A percentile compares a stretch with the other conserved stretches of the same genome.
Conservation (phyloP, 2,797 vertebrate species). For the Falco concolor region DNA sequence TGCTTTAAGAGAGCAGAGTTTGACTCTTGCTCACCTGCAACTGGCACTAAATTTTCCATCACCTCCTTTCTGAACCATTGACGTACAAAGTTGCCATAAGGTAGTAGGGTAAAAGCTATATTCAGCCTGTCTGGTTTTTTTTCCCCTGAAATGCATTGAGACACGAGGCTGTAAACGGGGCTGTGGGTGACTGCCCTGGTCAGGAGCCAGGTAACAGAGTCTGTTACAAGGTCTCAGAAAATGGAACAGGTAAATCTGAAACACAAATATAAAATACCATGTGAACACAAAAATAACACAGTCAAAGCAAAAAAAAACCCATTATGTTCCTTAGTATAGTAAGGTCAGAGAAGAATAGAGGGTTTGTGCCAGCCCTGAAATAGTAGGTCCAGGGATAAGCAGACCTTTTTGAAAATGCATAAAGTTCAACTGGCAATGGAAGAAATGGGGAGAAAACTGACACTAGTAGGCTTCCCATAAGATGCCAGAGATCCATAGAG, state of each 20-base stretch:
- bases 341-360: neutral
- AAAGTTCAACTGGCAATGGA: neutral
- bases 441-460: neutral
- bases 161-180: neutral
- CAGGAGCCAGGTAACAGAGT: neutral
- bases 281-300: neutral
- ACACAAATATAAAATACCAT: neutral
- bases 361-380: neutral
- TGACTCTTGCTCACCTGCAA: neutral
- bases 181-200: neutral
- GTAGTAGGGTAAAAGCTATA: neutral
- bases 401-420: neutral
- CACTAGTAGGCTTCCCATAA: neutral
- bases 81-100: neutral
- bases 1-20: neutral
- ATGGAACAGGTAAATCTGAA: neutral
- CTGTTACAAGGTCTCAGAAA: neutral
- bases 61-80: neutral
- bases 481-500: neutral
- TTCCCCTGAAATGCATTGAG: neutral
- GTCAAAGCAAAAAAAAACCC: neutral
- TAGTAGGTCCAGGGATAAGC: neutral
- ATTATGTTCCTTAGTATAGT: neutral
- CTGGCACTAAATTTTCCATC: neutral
- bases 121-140: neutral